Percentiles rank a stretch among this genome's conserved stretches.
These are phyloP conservation scores for Agrochola macilenta DNA, from an alignment of 2,888 invertebrate genomes.

Conservation along the genomic window DNA sequence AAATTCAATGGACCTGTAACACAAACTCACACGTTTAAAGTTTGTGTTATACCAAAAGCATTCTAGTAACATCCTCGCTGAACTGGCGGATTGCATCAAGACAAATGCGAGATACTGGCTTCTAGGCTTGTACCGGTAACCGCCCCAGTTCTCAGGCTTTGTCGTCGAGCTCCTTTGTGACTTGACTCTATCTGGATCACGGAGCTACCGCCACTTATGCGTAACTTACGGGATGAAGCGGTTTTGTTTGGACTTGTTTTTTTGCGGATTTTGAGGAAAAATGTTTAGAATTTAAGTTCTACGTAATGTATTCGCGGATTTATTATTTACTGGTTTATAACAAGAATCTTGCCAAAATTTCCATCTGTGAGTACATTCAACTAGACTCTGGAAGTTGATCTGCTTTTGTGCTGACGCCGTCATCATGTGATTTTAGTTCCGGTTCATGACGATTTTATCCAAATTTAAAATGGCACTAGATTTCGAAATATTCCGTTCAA, in stretches of 20 bases:
- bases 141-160: slow-evolving; percentile 81
- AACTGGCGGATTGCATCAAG: slow-evolving; percentile 61
- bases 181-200: slow-evolving; percentile 77
- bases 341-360: not conserved
- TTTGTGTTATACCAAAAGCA: slow-evolving; percentile 43
- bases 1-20: slow-evolving; percentile 5
- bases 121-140: slow-evolving; percentile 76
- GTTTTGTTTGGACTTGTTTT: slow-evolving; percentile 48
- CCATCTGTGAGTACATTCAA: not conserved
- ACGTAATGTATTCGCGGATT: not conserved
- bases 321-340: too few species aligned
- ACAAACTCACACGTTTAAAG: slow-evolving; percentile 14
- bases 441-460: too few species aligned
- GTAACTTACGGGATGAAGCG: slow-evolving; percentile 49
- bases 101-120: slow-evolving; percentile 66
- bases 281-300: not conserved
- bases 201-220: slow-evolving; percentile 68
- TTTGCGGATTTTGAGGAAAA: slow-evolving; percentile 13
- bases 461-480: not conserved
- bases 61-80: slow-evolving; percentile 53
- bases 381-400: not conserved
- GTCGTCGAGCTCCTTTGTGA: slow-evolving; percentile 75
- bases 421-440: too few species aligned
- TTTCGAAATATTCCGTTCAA: not conserved
- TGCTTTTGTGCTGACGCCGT: not conserved